Percentiles rank a stretch among this genome's conserved stretches.
Conservation (phyloP, 2,113 vertebrate species). For the Eptesicus fuscus region DNA sequence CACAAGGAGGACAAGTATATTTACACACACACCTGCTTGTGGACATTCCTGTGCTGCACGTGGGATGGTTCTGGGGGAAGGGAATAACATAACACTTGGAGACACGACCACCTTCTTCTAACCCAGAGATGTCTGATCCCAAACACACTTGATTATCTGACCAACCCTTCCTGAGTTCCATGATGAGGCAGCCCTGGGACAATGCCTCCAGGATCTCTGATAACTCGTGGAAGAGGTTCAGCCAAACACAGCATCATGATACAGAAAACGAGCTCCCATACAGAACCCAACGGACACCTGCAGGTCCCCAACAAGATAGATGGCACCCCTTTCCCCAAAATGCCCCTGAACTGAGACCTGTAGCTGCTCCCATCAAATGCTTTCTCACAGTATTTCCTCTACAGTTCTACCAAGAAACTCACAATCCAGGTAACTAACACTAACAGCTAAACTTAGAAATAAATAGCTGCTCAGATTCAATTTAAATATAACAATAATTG, state of each 20-base stretch:
- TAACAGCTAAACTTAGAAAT: conserved; percentile 20
- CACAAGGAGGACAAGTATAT: neutral
- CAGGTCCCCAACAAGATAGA: neutral
- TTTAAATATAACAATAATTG: neutral
- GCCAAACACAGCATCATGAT: neutral
- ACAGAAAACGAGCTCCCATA: neutral
- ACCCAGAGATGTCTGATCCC: neutral
- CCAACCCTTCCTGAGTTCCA: neutral
- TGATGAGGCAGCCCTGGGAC: neutral
- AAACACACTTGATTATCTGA: neutral
- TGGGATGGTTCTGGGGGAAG: neutral
- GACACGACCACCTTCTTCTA: neutral
- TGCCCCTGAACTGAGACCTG: neutral
- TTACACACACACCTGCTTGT: neutral
- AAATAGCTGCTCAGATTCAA: neutral
- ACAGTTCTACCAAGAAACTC: neutral
- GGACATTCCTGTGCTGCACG: neutral
- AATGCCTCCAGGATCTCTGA: neutral
- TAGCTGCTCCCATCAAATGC: neutral
- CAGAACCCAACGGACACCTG: neutral
- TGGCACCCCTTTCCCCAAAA: neutral
- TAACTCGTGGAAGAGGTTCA: neutral
- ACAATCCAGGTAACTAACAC: neutral
- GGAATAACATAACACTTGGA: neutral
- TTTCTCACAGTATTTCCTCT: conserved; percentile 15